Conservation (phyloP, 2,797 vertebrate species). For the Nothura maculosa region DNA sequence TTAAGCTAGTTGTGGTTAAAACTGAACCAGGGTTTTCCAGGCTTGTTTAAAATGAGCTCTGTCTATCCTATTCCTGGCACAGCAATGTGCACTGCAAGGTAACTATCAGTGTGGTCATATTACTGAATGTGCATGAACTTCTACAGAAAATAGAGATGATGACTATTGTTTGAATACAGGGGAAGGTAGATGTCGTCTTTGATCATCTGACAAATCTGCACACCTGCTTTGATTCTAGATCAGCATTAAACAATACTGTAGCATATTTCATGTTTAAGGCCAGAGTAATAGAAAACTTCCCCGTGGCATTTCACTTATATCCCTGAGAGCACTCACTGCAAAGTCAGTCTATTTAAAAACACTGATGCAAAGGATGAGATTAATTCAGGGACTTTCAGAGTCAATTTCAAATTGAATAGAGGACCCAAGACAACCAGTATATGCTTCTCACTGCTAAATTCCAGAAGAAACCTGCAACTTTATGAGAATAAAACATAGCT, state of each 20-base stretch:
- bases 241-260: background rate
- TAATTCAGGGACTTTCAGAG: background rate
- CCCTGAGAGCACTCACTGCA: background rate
- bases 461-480: background rate
- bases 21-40: background rate
- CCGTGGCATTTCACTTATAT: background rate
- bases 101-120: accelerated
- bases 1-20: background rate
- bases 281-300: background rate
- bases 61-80: background rate
- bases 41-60: background rate
- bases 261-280: background rate
- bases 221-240: background rate
- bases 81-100: background rate
- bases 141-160: background rate
- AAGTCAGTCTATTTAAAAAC: background rate
- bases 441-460: background rate
- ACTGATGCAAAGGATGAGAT: background rate
- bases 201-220: background rate
- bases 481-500: background rate
- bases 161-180: background rate
- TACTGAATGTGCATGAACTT: accelerated
- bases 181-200: background rate
- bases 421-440: background rate
- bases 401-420: background rate